Base-by-base conservation (phyloP, 2,113 vertebrate species). In the Recurvirostra avosetta region DNA sequence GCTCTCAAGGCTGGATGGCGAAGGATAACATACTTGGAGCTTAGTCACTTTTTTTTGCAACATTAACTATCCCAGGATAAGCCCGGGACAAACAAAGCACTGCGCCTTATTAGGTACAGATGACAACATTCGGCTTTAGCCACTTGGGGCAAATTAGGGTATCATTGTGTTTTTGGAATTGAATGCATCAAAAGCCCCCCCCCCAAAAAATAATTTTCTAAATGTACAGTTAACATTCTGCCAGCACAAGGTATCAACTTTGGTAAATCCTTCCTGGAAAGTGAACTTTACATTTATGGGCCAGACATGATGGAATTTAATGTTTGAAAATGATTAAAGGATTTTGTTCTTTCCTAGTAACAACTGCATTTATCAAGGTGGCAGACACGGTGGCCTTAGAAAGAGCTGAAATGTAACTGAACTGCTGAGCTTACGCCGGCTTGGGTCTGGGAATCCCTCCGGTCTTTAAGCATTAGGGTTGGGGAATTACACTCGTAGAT, bases 181-280 rank as follows among this genome's bases (percentile, higher is more conserved):
- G 53, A 80, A 79, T 6, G 47, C 49, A 29, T 32, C 59, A 59
- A 77, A 75, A 76, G 17, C 23, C 38, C 30, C 17, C 41, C 2
- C 4, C 43, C 18, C 43, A 7, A 19, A 34, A 80, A 70, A 96
- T 71, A 68, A n/a, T 96, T 94, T 92, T 84, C 77, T 72, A 73
- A 96, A 61, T 6, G 74, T 72, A 74, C 43, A 3, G 89, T 8
- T 41, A 65, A 32, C 30, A 16, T 82, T 68, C 79, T 55, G 72
- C 84, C 80, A 87, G n/a, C 53, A 59, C 62, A 13, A 97, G 89
- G 95, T 96, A 97, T 97, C 97, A 11, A 7, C 96, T 93, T 90
- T 88, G 92, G 96, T 94, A 96, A 97, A 97, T 97, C 96, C 96
- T 96, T 97, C 95, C 97, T 97, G 96, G 94, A 97, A 97, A 97